Evolutionary conservation across 2,797 vertebrate species (phyloP).

Genomic region (Aselliscus stoliczkanus): DNA sequence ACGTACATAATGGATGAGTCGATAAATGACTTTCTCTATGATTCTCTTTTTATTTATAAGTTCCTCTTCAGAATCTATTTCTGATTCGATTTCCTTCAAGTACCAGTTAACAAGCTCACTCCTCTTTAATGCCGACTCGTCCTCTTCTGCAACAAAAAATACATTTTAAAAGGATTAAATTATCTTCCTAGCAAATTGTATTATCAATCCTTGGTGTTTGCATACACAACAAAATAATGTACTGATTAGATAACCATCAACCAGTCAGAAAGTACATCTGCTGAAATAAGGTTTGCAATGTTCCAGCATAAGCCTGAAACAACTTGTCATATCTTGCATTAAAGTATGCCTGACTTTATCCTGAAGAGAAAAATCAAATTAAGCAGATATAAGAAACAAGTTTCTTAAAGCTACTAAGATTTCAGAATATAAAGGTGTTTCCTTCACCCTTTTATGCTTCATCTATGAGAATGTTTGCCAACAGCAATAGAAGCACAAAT

Average conservation of each 20-base stretch:
- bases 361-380: constrained; percentile 16
- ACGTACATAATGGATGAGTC: constrained; percentile 96
- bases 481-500: not conserved
- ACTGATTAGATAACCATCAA: constrained; percentile 43
- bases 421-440: not conserved
- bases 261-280: not conserved
- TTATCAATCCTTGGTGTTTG: not conserved
- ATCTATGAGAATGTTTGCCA: not conserved
- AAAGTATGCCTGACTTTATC: not conserved
- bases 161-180: constrained; percentile 48
- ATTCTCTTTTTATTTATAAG: constrained; percentile 94
- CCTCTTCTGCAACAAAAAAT: constrained; percentile 85
- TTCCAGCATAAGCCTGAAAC: not conserved
- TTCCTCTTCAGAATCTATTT: constrained; percentile 97
- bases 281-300: not conserved
- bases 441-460: not conserved
- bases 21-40: constrained; percentile 97
- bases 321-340: not conserved
- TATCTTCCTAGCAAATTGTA: constrained; percentile 8
- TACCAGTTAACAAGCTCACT: constrained; percentile 98
- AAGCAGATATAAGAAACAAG: constrained; percentile 17
- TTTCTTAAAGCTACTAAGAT: constrained; percentile 13
- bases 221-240: constrained; percentile 21
- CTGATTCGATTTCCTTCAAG: constrained; percentile 96
- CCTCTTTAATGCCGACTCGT: constrained; percentile 91